A percentile compares a stretch with the other conserved stretches of the same genome.
Conservation (phyloP, 2,113 vertebrate species). For the Mohoua ochrocephala region DNA sequence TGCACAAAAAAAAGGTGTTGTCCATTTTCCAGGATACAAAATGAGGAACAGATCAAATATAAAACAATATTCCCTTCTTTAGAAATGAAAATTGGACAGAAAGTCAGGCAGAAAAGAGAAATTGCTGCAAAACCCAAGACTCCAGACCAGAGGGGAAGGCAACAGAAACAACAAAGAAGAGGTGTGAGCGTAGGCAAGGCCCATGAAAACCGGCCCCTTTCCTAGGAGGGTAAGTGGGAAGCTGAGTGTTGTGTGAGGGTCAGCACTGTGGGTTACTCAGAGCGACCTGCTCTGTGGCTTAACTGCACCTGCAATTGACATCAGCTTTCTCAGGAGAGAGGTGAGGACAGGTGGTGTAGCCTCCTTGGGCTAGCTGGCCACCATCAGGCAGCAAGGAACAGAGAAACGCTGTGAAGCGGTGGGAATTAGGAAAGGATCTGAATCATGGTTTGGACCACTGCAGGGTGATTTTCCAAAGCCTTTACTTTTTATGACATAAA, state of each 20-base stretch:
- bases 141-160: neutral
- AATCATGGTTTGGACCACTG: neutral
- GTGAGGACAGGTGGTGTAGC: fast-evolving
- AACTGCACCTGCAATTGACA: neutral
- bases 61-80: neutral
- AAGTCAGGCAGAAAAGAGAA: neutral
- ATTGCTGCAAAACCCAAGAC: neutral
- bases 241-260: neutral
- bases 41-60: neutral
- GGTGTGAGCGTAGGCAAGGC: neutral
- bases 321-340: neutral
- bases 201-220: neutral
- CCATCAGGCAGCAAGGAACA: neutral
- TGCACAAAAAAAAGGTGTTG: neutral
- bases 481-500: neutral
- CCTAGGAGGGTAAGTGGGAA: neutral
- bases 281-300: neutral
- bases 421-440: neutral
- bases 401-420: neutral
- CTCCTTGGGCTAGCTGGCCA: neutral
- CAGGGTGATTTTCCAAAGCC: neutral
- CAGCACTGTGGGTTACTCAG: neutral
- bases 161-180: neutral
- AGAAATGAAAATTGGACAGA: neutral
- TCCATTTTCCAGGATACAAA: neutral